Conservation (phyloP, 2,113 vertebrate species). For the Furnarius figulus region DNA sequence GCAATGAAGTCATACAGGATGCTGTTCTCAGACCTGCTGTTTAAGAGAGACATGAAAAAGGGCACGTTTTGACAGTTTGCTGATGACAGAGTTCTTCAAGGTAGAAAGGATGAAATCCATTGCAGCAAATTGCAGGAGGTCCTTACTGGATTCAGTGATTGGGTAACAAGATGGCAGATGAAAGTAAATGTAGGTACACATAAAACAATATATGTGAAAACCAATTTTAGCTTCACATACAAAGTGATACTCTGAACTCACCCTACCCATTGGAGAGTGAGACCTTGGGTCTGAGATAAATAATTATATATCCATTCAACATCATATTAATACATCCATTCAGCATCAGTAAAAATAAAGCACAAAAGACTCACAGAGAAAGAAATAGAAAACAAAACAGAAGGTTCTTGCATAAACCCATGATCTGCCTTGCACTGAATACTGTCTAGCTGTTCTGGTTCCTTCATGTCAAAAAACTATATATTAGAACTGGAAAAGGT, state of each 20-base stretch:
- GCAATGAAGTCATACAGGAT: not conserved
- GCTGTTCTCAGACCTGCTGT: not conserved
- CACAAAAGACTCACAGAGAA: not conserved
- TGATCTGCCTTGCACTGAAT: not conserved
- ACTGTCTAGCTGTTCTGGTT: not conserved
- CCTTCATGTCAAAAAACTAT: not conserved
- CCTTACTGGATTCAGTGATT: not conserved
- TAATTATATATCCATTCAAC: not conserved
- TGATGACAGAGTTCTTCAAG: not conserved
- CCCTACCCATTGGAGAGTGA: not conserved
- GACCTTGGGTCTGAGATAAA: not conserved
- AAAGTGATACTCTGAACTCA: not conserved
- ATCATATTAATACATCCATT: not conserved
- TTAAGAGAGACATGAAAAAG: not conserved
- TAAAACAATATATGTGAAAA: accelerated
- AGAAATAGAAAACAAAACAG: not conserved
- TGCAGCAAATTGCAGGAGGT: not conserved
- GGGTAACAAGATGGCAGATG: not conserved
- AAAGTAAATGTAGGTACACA: not conserved
- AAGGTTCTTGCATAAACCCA: accelerated
- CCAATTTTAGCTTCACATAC: not conserved
- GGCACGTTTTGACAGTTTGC: not conserved
- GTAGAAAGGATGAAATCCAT: not conserved
- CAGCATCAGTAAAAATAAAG: not conserved
- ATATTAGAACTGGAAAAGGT: not conserved